Percentiles rank a stretch among this genome's conserved stretches.
Evolutionary conservation across 2,888 invertebrate species (phyloP).

Genomic region (Andrena bucephala): DNA sequence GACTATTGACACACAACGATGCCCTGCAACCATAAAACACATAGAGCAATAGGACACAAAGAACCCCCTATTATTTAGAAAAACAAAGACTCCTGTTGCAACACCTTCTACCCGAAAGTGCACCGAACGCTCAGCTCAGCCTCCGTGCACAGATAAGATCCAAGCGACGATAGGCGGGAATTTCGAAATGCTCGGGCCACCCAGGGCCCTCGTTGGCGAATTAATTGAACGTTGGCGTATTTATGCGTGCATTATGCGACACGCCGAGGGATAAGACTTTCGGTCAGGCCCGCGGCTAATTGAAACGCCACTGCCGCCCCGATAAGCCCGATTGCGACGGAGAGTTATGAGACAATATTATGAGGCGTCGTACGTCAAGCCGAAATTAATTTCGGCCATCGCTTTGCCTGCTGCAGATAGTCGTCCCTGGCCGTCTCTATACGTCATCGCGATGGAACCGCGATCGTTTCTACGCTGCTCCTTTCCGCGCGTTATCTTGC

Average conservation of each 20-base stretch:
- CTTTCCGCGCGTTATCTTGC: constrained; percentile 50
- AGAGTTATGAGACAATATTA: constrained; percentile 84
- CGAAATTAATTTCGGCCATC: constrained; percentile 82
- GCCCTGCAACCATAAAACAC: too few relatives aligned
- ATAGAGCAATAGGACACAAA: too few relatives aligned
- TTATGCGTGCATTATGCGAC: constrained; percentile 80
- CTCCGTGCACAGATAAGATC: constrained; percentile 53
- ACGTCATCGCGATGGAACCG: constrained; percentile 59
- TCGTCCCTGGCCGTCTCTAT: constrained; percentile 47
- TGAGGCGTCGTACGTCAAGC: constrained; percentile 81
- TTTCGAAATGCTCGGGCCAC: constrained; percentile 44
- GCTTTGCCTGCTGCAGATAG: constrained; percentile 62
- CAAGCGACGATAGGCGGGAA: constrained; percentile 26
- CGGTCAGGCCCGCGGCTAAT: constrained; percentile 79
- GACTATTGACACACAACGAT: too few relatives aligned
- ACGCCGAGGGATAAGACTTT: constrained; percentile 82
- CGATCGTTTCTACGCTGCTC: constrained; percentile 49
- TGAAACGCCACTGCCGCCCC: constrained; percentile 82
- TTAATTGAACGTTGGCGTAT: constrained; percentile 81
- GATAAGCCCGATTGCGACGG: constrained; percentile 83
- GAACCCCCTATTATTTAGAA: not conserved
- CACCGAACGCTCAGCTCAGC: not conserved
- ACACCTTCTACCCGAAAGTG: not conserved
- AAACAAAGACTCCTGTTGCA: not conserved
- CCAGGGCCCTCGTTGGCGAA: constrained; percentile 67